These are phyloP conservation scores for Eueremaeus valkanovi DNA, from an alignment of 2,888 invertebrate species.

Conservation along the genomic window DNA sequence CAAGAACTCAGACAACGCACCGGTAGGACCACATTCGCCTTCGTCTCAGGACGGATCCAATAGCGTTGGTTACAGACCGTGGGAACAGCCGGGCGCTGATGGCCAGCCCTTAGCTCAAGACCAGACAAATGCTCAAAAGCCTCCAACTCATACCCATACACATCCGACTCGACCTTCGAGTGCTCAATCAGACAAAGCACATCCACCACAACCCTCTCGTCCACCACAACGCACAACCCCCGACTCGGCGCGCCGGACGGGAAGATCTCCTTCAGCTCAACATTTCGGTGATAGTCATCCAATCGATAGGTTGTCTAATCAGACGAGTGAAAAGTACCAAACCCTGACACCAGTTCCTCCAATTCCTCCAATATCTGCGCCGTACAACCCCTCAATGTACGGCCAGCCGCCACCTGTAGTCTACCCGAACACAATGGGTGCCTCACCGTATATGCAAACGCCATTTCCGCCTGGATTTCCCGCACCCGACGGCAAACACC, in stretches of 20 bases:
- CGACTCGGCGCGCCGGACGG: slow-evolving; percentile 15
- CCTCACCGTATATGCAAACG: slow-evolving; percentile 21
- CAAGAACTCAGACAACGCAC: slow-evolving; percentile 41
- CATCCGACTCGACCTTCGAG: slow-evolving; percentile 43
- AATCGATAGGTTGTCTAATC: neutral
- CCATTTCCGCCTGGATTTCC: neutral
- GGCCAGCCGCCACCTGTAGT: slow-evolving; percentile 3
- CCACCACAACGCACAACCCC: slow-evolving; percentile 26
- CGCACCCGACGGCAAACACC: slow-evolving; percentile 24
- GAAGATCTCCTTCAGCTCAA: slow-evolving; percentile 36
- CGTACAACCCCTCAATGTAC: neutral
- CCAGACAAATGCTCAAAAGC: slow-evolving; percentile 45
- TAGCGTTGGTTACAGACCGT: slow-evolving; percentile 43
- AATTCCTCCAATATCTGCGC: slow-evolving; percentile 24
- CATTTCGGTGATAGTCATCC: slow-evolving; percentile 26
- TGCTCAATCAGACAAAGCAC: slow-evolving; percentile 43
- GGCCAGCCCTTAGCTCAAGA: slow-evolving; percentile 42
- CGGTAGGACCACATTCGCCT: slow-evolving; percentile 14
- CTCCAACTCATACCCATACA: slow-evolving; percentile 38
- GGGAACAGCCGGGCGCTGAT: slow-evolving; percentile 45
- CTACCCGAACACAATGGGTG: slow-evolving; percentile 9
- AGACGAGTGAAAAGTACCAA: slow-evolving; percentile 25
- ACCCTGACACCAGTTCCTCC: slow-evolving; percentile 37
- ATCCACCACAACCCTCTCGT: neutral
- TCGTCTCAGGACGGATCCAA: slow-evolving; percentile 14